These are phyloP conservation scores for Dendrolimus kikuchii DNA, from an alignment of 1,140 invertebrate genomes.

Conservation along the genomic window DNA sequence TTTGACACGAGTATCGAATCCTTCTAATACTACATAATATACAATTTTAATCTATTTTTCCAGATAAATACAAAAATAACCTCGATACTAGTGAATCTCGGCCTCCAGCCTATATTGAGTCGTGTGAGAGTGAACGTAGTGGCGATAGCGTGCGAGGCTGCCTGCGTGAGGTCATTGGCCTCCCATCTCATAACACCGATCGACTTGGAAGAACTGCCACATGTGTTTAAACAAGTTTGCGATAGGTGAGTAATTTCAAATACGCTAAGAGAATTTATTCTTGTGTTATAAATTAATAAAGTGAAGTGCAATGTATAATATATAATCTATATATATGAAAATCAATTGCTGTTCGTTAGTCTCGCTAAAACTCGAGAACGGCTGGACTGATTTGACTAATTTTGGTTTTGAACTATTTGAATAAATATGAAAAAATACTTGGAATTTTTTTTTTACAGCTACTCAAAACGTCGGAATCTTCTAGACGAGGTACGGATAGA, in stretches of 20 bases:
- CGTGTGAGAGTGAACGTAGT: conserved; percentile 35
- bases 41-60: background rate
- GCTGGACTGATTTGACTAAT: too few relatives aligned
- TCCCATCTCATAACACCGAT: conserved; percentile 29
- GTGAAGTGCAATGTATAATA: too few relatives aligned
- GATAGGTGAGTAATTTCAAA: conserved; percentile 23
- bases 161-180: conserved; percentile 31
- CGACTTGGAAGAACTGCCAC: conserved; percentile 12
- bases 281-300: too few relatives aligned
- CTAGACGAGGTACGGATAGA: conserved; percentile 43
- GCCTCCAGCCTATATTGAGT: conserved; percentile 17
- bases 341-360: too few relatives aligned
- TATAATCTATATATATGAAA: too few relatives aligned
- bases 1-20: too few relatives aligned
- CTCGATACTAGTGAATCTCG: conserved; percentile 23
- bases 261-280: background rate
- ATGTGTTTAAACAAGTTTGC: conserved; percentile 19
- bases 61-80: conserved; percentile 44
- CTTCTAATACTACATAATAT: too few relatives aligned
- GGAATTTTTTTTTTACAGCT: conserved; percentile 35
- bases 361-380: too few relatives aligned
- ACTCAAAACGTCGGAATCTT: conserved; percentile 36
- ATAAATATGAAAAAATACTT: too few relatives aligned
- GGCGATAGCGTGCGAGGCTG: conserved; percentile 41
- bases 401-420: too few relatives aligned